Evolutionary conservation across 2,797 vertebrate genomes (phyloP), one percentile per base, ranked within the genome.

Genomic region (Labeo calbasu): DNA sequence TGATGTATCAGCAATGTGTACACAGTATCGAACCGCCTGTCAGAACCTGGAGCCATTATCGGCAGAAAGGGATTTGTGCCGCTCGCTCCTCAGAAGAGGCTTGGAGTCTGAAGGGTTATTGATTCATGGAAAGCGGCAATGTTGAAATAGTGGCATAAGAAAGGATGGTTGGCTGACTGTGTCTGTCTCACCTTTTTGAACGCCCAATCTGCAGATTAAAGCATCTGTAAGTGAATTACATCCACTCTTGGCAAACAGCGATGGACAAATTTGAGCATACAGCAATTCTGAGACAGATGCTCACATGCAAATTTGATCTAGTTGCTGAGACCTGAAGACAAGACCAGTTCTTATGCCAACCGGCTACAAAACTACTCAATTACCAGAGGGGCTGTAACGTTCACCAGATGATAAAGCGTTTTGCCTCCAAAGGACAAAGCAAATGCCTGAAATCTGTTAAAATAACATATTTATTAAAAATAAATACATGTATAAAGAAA

Each of bases 51-150:
- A 83, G 81, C 77, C 68, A 13, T 84, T 85, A 87, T 85, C 36
- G 85, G 88, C 90, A 91, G 91, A 92, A 92, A 81, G 82, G 77
- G 59, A 66, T 84, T 86, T 88, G 82, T 57, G 17, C 76, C 72
- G 71, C 69, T 76, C 50, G 83, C 92, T 90, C 91, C 84, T 92
- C 75, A 89, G 91, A 87, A 84, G 88, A 89, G 90, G 88, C 88
- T 90, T 86, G 89, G 88, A 72, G 73, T 85, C 89, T 90, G 90
- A 87, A 85, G 86, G 92, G 91, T 90, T 92, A 85, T 79, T 79
- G 92, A 93, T 92, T 90, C 79, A 50, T 83, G 86, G 86, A 86
- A 85, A 90, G 75, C 40, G 61, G 83, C 83, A 14, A 28, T 43
- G 11, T 57, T 53, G 79, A 85, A 86, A 90, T 81, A 81, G 82